Evolutionary conservation across 2,888 invertebrate species (phyloP).

Genomic region (Vesta saturnalis): DNA sequence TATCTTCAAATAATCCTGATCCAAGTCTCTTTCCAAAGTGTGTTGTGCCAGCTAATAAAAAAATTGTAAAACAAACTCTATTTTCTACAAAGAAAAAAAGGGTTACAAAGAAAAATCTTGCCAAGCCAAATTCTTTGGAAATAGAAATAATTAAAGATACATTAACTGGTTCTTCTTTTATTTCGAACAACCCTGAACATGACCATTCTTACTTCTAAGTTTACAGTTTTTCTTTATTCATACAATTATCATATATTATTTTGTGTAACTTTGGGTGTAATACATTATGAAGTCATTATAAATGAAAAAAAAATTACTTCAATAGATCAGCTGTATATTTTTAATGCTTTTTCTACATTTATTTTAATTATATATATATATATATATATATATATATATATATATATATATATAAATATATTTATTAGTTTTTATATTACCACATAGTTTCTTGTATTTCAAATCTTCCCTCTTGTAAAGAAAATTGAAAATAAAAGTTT

Average conservation of each 20-base stretch:
- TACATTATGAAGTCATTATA: background rate
- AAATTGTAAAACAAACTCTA: conserved; percentile 2
- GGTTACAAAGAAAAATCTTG: background rate
- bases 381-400: no score
- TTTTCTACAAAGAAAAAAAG: background rate
- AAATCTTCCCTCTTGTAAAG: no score
- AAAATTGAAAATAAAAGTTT: no score
- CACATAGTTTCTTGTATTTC: no score
- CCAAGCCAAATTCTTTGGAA: background rate
- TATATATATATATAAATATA: background rate
- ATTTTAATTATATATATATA: background rate
- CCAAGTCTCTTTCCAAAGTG: conserved; percentile 3
- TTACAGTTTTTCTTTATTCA: background rate
- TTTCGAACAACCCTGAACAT: conserved; percentile 1
- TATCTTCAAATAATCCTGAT: background rate
- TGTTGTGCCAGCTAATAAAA: background rate
- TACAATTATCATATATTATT: conserved; percentile 1
- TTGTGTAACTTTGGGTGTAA: background rate
- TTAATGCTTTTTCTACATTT: conserved; percentile 2
- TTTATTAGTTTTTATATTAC: conserved; percentile 2
- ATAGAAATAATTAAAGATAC: background rate
- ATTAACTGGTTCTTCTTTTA: conserved; percentile 1
- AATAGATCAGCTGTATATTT: conserved; percentile 3
- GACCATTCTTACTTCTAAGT: background rate
- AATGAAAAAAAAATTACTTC: background rate